phyloP scores from a whole-genome alignment of 2,113 vertebrate genomes.

The Pteronura brasiliensis region DNA sequence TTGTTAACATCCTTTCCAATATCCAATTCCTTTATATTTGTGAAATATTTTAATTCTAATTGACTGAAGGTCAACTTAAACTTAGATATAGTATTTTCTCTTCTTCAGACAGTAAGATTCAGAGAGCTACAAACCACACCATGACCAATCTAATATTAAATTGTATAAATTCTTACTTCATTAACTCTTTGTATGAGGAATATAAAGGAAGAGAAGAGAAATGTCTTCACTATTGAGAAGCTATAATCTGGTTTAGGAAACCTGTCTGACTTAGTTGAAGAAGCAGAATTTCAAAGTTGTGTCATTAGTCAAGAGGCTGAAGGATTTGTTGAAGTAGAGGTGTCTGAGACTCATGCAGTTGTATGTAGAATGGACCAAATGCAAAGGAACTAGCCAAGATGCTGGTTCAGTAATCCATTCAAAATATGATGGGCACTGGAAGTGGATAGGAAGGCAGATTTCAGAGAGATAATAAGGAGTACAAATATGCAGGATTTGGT shows the following conservation, averaged over 20 bases:
- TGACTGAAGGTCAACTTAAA: not conserved
- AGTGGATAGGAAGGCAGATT: not conserved
- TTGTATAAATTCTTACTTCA: not conserved
- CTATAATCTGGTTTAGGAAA: not conserved
- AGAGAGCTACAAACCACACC: not conserved
- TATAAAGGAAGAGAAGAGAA: slow-evolving; percentile 25
- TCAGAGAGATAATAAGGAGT: not conserved
- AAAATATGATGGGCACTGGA: not conserved
- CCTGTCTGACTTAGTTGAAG: not conserved
- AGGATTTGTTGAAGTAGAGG: not conserved
- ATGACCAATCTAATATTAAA: not conserved
- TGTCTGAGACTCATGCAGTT: not conserved
- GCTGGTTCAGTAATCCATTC: not conserved
- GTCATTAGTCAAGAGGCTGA: not conserved
- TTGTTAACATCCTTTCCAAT: not conserved
- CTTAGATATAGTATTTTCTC: not conserved
- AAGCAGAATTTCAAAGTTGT: not conserved
- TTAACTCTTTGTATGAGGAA: not conserved
- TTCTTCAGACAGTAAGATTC: not conserved
- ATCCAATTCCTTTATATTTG: not conserved
- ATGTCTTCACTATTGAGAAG: not conserved
- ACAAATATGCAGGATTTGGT: not conserved
- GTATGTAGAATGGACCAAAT: not conserved
- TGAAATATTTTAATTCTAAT: not conserved
- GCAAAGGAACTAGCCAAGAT: not conserved